These are phyloP conservation scores for Amazona guildingii DNA, from an alignment of 2,113 vertebrate genomes.

Conservation along the genomic window DNA sequence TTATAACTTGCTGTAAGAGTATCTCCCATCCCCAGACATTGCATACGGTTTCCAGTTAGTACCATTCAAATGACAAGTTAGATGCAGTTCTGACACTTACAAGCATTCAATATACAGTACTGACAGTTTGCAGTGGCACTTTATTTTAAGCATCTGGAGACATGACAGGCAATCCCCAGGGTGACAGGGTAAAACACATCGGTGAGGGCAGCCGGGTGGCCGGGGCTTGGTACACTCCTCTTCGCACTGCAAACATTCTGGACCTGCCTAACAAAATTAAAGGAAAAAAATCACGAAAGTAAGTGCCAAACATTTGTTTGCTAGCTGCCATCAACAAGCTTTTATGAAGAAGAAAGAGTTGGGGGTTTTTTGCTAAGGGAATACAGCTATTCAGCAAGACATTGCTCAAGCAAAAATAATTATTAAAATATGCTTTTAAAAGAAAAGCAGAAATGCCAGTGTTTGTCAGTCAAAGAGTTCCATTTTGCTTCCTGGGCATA, in stretches of 20 bases:
- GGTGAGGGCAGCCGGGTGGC: constrained; percentile 81
- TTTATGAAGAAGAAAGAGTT: background rate
- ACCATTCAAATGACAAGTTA: background rate
- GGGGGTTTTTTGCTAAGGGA: background rate
- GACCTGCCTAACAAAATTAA: constrained; percentile 72
- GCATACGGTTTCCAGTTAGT: background rate
- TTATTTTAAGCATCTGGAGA: constrained; percentile 83
- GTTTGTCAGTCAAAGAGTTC: background rate
- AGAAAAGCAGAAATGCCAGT: background rate
- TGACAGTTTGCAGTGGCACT: constrained; percentile 87
- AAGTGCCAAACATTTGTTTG: background rate
- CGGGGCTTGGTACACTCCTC: constrained; percentile 80
- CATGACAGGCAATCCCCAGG: constrained; percentile 80
- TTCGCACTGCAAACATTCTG: constrained; percentile 83
- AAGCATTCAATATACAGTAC: constrained; percentile 83
- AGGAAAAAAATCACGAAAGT: background rate
- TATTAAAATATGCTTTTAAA: background rate
- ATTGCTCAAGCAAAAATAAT: background rate
- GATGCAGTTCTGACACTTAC: constrained; percentile 69
- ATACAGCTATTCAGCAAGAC: background rate
- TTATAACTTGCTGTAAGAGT: background rate
- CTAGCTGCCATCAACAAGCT: background rate
- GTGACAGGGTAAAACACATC: constrained; percentile 82
- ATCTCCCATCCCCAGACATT: background rate
- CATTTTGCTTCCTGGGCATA: background rate